A percentile compares a stretch with the other conserved stretches of the same genome.
Evolutionary conservation across 2,797 vertebrate genomes (phyloP).

Genomic region (Pantherophis vulpinus): DNA sequence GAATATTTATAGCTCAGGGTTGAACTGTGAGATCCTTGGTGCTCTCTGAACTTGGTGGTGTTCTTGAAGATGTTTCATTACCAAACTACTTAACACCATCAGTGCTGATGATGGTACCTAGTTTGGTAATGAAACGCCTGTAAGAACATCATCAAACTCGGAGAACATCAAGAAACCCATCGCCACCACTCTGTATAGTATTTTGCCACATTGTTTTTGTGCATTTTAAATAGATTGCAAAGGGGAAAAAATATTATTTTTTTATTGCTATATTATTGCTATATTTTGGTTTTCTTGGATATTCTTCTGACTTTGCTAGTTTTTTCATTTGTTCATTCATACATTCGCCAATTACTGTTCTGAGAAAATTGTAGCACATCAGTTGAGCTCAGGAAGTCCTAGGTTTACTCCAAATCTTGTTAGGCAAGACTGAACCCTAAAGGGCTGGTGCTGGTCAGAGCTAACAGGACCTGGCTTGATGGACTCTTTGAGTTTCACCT

Average conservation of each 20-base stretch:
- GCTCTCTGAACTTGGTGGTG: neutral
- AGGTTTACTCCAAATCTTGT: neutral
- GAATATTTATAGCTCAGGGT: neutral
- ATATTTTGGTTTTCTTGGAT: neutral
- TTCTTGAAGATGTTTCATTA: neutral
- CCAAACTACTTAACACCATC: neutral
- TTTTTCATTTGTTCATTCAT: neutral
- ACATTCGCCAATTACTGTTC: neutral
- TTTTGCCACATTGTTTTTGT: neutral
- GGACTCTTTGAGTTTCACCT: neutral
- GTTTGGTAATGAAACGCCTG: neutral
- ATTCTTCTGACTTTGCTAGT: neutral
- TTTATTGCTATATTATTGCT: too few relatives aligned
- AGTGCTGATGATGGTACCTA: neutral
- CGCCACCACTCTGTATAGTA: neutral
- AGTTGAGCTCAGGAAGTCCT: neutral
- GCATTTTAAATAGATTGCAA: neutral
- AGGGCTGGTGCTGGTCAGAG: too few relatives aligned
- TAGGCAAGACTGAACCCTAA: too few relatives aligned
- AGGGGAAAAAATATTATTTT: neutral
- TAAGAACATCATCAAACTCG: neutral
- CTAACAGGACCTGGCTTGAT: neutral
- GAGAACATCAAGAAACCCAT: neutral
- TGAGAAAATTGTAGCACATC: neutral
- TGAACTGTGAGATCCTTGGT: neutral